These are phyloP conservation scores for Sapayoa aenigma DNA, from an alignment of 2,113 vertebrate genomes.

Conservation along the genomic window DNA sequence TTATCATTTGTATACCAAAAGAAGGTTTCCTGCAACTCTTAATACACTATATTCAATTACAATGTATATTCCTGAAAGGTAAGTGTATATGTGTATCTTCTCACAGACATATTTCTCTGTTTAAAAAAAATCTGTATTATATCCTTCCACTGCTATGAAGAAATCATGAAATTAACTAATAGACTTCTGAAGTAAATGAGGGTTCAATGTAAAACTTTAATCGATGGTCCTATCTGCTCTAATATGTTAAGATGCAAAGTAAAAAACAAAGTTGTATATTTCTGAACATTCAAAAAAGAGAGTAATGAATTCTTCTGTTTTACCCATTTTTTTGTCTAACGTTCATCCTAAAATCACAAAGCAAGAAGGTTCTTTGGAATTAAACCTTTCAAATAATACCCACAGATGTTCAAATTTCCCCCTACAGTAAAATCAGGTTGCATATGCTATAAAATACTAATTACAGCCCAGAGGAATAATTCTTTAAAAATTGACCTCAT, in stretches of 20 bases:
- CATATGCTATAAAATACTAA: conserved; percentile 73
- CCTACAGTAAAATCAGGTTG: conserved; percentile 66
- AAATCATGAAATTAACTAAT: background rate
- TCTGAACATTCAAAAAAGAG: background rate
- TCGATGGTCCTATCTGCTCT: background rate
- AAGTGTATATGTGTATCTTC: background rate
- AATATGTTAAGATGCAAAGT: background rate
- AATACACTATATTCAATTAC: background rate
- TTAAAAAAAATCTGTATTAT: background rate
- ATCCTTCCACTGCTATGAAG: background rate
- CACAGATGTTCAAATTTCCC: conserved; percentile 57
- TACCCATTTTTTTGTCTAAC: background rate
- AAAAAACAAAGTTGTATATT: background rate
- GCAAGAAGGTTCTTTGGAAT: background rate
- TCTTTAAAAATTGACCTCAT: conserved; percentile 76
- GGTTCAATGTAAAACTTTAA: background rate
- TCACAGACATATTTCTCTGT: background rate
- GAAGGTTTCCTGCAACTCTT: background rate
- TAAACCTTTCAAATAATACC: conserved; percentile 14
- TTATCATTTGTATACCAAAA: background rate
- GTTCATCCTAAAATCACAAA: background rate
- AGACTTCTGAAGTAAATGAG: background rate
- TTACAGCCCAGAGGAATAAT: conserved; percentile 73
- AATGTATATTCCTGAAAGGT: background rate
- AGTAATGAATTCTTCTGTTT: background rate